phyloP scores from a whole-genome alignment of 2,888 invertebrate species.

The Cacoxenus indagator region DNA sequence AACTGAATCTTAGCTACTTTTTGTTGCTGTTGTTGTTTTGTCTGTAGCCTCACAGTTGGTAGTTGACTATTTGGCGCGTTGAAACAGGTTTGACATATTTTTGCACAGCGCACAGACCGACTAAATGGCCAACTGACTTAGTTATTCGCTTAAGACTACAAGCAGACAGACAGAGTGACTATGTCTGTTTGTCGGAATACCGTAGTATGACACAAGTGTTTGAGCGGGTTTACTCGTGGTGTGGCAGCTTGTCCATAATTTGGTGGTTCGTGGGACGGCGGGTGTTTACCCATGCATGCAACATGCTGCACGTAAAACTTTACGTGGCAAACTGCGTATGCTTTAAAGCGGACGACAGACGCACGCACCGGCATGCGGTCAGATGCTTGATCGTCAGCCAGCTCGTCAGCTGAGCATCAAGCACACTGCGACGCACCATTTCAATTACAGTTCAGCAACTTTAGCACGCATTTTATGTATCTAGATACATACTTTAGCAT shows the following conservation, averaged over 20 bases:
- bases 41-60: not conserved
- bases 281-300: not conserved
- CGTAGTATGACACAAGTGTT: not conserved
- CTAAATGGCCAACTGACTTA: not conserved
- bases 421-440: not conserved
- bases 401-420: not conserved
- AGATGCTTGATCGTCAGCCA: no score
- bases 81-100: slow-evolving; percentile 58
- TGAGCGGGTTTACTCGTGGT: no score
- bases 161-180: not conserved
- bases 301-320: no score
- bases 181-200: not conserved
- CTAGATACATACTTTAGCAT: not conserved
- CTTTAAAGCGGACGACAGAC: not conserved
- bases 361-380: not conserved
- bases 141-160: not conserved
- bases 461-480: slow-evolving; percentile 14
- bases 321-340: not conserved
- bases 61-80: slow-evolving; percentile 4
- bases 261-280: not conserved
- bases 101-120: slow-evolving; percentile 25
- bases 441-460: slow-evolving; percentile 17
- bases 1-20: slow-evolving; percentile 15
- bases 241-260: not conserved
- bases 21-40: not conserved